Evolutionary conservation across 2,113 vertebrate species (phyloP).

Genomic region (Glareola pratincola): DNA sequence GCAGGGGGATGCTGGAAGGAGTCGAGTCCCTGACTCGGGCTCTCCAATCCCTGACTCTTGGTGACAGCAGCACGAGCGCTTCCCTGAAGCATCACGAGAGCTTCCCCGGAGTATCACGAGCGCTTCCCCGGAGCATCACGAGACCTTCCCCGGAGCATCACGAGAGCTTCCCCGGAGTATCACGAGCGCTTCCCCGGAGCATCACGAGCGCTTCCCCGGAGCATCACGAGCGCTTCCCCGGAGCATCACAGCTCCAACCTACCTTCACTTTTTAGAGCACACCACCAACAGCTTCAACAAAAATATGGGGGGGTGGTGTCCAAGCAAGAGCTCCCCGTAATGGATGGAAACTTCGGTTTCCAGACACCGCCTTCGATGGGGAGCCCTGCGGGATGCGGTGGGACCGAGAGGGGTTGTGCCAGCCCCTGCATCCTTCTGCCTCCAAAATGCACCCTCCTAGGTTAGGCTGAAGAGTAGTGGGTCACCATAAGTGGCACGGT

Average conservation of each 20-base stretch:
- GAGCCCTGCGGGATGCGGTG: background rate
- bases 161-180: accelerated
- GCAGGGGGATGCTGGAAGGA: accelerated
- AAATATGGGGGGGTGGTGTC: accelerated
- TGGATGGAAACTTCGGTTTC: background rate
- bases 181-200: accelerated
- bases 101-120: accelerated
- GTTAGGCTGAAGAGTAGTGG: background rate
- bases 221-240: accelerated
- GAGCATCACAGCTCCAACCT: accelerated
- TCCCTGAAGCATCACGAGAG: accelerated
- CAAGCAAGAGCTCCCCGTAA: background rate
- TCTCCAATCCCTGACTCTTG: no score
- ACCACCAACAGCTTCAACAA: background rate
- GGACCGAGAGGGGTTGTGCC: background rate
- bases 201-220: accelerated
- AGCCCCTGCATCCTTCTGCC: background rate
- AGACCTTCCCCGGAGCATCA: no score
- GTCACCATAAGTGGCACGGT: accelerated
- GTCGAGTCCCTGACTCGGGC: accelerated
- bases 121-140: no score
- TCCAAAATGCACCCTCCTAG: background rate
- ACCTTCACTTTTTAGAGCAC: background rate
- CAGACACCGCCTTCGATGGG: accelerated
- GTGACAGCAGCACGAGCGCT: accelerated